Evolutionary conservation across 2,888 invertebrate species (phyloP).

Genomic region (Rhopalosiphum nymphaeae): DNA sequence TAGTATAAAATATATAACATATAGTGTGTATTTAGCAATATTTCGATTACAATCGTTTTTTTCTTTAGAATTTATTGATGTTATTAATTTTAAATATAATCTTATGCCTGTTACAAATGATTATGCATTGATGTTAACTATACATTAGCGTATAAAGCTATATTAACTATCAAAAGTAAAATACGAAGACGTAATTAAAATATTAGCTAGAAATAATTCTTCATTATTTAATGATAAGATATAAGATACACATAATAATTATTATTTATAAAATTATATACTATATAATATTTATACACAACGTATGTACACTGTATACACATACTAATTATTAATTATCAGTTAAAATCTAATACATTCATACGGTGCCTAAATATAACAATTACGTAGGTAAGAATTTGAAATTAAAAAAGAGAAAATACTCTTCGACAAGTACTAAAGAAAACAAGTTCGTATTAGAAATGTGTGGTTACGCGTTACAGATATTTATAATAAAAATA

Average conservation of each 20-base stretch:
- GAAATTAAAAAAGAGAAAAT: conserved; percentile 2
- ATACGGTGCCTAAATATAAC: neutral
- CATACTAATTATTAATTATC: neutral
- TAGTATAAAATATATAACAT: neutral
- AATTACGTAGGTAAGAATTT: neutral
- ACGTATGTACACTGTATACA: neutral
- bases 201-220: neutral
- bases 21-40: neutral
- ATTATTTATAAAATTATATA: neutral
- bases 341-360: neutral
- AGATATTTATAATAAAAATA: neutral
- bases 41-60: neutral
- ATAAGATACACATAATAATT: neutral
- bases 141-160: neutral
- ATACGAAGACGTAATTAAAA: neutral
- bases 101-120: neutral
- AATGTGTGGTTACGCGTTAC: neutral
- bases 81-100: neutral
- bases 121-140: neutral
- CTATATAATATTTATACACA: too few relatives aligned
- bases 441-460: neutral
- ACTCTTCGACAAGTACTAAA: neutral
- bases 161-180: neutral
- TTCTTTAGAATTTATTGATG: neutral
- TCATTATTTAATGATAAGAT: neutral